Conservation (phyloP, 2,797 vertebrate genomes). For the Etheostoma nigrum region DNA sequence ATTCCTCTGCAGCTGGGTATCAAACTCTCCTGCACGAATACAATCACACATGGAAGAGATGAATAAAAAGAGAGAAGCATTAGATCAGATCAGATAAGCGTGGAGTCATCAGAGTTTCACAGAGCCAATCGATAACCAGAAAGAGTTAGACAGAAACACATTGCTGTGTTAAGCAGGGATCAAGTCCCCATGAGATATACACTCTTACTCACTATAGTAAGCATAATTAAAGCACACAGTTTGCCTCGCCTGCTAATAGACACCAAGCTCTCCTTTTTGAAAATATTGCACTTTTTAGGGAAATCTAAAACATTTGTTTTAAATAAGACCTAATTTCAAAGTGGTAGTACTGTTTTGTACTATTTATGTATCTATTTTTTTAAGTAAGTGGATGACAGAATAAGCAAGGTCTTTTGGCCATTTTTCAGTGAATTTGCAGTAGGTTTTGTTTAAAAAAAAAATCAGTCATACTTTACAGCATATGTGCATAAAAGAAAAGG, state of each 20-base stretch:
- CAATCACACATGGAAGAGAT: constrained; percentile 35
- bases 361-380: no score
- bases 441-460: background rate
- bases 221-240: constrained; percentile 29
- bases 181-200: constrained; percentile 10
- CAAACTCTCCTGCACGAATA: constrained; percentile 37
- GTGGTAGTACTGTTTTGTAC: background rate
- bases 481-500: background rate
- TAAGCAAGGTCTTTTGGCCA: background rate
- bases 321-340: background rate
- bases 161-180: constrained; percentile 37
- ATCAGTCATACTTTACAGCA: background rate
- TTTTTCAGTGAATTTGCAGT: background rate
- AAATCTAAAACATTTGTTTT: background rate
- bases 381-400: background rate
- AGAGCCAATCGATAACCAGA: constrained; percentile 46
- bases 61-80: constrained; percentile 31
- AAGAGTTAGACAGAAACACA: constrained; percentile 30
- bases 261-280: background rate
- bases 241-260: constrained; percentile 1
- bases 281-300: background rate
- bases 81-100: constrained; percentile 49
- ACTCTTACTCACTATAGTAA: constrained; percentile 38
- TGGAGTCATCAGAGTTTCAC: constrained; percentile 40
- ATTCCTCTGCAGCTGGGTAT: constrained; percentile 55